These are phyloP conservation scores for Hassar affinis DNA, from an alignment of 2,113 vertebrate species.

Conservation along the genomic window DNA sequence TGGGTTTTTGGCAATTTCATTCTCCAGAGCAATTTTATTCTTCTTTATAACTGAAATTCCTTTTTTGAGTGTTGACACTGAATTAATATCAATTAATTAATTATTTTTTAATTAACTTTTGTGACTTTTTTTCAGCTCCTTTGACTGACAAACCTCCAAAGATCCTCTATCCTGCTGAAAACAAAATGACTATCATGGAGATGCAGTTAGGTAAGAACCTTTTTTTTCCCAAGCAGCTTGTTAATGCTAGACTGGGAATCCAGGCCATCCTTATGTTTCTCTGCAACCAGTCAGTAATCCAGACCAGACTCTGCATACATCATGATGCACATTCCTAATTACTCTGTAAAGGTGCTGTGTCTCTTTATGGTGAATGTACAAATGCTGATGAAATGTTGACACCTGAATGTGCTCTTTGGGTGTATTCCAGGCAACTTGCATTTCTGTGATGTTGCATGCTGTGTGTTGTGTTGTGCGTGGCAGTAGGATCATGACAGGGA, in stretches of 20 bases:
- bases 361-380: not conserved
- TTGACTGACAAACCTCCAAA: conserved; percentile 96
- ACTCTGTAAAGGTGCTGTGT: not conserved
- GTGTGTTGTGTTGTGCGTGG: conserved; percentile 33
- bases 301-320: not conserved
- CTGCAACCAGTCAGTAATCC: not conserved
- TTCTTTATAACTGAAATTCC: not conserved
- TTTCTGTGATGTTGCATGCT: not conserved
- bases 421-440: conserved; percentile 31
- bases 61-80: conserved; percentile 5
- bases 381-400: not conserved
- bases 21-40: not conserved
- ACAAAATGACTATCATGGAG: conserved; percentile 88
- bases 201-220: conserved; percentile 85
- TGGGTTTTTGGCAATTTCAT: conserved; percentile 51
- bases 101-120: too few species aligned
- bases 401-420: not conserved
- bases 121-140: conserved; percentile 79
- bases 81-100: conserved; percentile 27
- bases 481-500: conserved; percentile 15
- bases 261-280: not conserved
- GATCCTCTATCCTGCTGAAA: conserved; percentile 89
- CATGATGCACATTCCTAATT: not conserved
- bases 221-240: conserved; percentile 5
- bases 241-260: not conserved